These are phyloP conservation scores for Cheilosia pagana DNA, from an alignment of 2,888 invertebrate genomes.

Conservation along the genomic window DNA sequence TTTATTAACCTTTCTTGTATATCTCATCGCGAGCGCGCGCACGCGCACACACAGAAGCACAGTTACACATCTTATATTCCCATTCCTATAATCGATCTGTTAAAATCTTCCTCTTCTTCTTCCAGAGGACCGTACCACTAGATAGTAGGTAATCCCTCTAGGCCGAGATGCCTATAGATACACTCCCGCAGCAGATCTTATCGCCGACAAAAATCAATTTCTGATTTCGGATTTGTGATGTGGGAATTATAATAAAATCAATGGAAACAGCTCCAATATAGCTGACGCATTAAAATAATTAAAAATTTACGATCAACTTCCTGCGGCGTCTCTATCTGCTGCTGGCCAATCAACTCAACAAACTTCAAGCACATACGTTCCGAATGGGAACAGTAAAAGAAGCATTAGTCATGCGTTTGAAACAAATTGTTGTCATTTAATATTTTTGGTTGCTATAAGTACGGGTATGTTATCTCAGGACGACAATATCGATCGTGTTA, in stretches of 20 bases:
- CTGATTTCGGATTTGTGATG: constrained; percentile 53
- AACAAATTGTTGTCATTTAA: constrained; percentile 59
- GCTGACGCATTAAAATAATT: constrained; percentile 65
- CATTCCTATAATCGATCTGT: constrained; percentile 56
- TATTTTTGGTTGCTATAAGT: background rate
- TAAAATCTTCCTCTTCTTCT: constrained; percentile 22
- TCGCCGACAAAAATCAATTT: constrained; percentile 63
- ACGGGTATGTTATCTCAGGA: constrained; percentile 27
- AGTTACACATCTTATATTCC: constrained; percentile 55
- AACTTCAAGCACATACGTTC: background rate
- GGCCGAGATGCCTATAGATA: constrained; percentile 17
- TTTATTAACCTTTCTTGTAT: constrained; percentile 27
- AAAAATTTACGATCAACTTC: constrained; percentile 73
- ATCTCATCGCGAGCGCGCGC: constrained; percentile 14
- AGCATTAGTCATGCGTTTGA: constrained; percentile 51
- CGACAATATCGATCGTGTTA: constrained; percentile 23
- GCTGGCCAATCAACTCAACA: constrained; percentile 45
- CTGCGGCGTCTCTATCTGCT: constrained; percentile 31
- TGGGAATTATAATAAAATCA: constrained; percentile 50
- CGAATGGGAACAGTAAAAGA: background rate
- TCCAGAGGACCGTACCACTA: constrained; percentile 1
- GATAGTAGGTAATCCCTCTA: no score
- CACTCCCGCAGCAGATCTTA: constrained; percentile 22
- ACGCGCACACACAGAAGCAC: constrained; percentile 63
- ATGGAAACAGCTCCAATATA: constrained; percentile 22